These are phyloP conservation scores for Agapostemon virescens DNA, from an alignment of 2,888 invertebrate genomes.

Conservation along the genomic window DNA sequence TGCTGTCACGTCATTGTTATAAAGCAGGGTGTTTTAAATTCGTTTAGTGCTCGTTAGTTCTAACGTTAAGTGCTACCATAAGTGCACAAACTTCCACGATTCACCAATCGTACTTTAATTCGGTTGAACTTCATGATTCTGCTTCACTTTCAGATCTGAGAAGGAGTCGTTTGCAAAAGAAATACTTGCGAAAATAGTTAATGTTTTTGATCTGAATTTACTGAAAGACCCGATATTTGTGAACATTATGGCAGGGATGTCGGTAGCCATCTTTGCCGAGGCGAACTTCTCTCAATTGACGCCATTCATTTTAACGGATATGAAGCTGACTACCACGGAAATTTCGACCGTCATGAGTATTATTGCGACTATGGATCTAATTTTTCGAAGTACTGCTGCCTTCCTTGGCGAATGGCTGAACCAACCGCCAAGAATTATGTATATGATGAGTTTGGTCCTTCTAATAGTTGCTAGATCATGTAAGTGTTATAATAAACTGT, in stretches of 20 bases:
- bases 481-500: slow-evolving; percentile 72
- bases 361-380: slow-evolving; percentile 82
- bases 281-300: slow-evolving; percentile 86
- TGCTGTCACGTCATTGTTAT: no score
- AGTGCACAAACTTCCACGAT: neutral
- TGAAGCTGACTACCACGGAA: slow-evolving; percentile 82
- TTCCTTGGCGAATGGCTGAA: slow-evolving; percentile 85
- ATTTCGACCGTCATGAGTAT: slow-evolving; percentile 85
- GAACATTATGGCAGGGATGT: slow-evolving; percentile 86
- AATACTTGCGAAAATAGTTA: slow-evolving; percentile 75
- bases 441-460: slow-evolving; percentile 83
- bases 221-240: slow-evolving; percentile 86
- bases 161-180: slow-evolving; percentile 3
- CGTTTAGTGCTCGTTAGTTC: no score
- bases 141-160: slow-evolving; percentile 32
- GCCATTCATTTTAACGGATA: slow-evolving; percentile 86
- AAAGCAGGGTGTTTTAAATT: no score
- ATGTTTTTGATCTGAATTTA: slow-evolving; percentile 85
- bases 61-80: no score
- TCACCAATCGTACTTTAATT: neutral
- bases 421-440: slow-evolving; percentile 85
- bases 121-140: neutral
- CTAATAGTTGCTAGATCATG: slow-evolving; percentile 84
- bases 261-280: slow-evolving; percentile 86
- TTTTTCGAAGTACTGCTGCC: slow-evolving; percentile 85